Percentiles rank a stretch among this genome's conserved stretches.
phyloP scores from a whole-genome alignment of 2,797 vertebrate genomes.

The Orestias chungarensis region DNA sequence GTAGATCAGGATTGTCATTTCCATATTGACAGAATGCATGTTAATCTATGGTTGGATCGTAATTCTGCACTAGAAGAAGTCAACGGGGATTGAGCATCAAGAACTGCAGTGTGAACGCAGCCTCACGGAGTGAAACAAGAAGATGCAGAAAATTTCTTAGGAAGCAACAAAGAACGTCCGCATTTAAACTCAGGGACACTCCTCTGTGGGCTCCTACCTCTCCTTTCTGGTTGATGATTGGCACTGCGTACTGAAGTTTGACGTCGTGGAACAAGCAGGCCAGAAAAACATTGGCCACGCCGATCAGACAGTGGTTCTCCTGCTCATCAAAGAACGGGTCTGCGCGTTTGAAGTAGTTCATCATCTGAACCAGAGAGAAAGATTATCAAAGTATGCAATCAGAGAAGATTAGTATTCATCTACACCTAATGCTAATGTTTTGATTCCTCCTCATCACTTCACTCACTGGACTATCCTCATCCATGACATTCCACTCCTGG shows the following conservation, averaged over 20 bases:
- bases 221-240: constrained; percentile 97
- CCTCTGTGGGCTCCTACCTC: constrained; percentile 83
- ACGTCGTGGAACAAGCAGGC: constrained; percentile 92
- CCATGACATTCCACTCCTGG: constrained; percentile 94
- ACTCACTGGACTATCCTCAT: constrained; percentile 89
- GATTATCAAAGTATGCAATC: neutral
- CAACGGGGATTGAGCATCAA: no score
- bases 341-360: constrained; percentile 89
- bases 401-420: no score
- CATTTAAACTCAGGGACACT: no score
- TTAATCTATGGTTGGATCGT: no score
- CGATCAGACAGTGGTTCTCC: constrained; percentile 95
- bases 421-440: neutral
- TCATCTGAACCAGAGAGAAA: constrained; percentile 76
- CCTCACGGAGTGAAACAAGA: neutral
- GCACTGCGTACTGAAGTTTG: constrained; percentile 95
- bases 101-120: no score
- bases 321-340: constrained; percentile 96
- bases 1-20: neutral
- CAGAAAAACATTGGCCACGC: constrained; percentile 95
- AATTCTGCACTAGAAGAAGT: no score
- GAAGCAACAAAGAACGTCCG: no score
- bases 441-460: neutral
- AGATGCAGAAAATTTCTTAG: no score
- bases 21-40: no score